Conservation (phyloP, 2,797 vertebrate species). For the Pelochelys cantorii region DNA sequence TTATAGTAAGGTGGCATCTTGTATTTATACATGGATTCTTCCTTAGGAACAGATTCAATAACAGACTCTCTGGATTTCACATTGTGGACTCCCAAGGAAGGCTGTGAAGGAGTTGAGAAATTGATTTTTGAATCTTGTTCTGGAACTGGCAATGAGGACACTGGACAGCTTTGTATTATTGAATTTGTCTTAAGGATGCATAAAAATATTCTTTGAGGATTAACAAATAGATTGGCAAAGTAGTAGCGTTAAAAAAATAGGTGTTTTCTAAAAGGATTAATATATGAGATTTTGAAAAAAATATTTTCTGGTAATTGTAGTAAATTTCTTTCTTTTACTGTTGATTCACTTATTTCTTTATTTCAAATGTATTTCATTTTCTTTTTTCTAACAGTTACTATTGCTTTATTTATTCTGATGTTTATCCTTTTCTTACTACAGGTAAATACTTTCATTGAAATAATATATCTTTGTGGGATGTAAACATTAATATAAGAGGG, state of each 20-base stretch:
- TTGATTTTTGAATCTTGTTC: slow-evolving; percentile 6
- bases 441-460: not conserved
- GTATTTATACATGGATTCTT: slow-evolving; percentile 37
- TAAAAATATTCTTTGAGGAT: not conserved
- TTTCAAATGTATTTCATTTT: not conserved
- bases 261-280: not conserved
- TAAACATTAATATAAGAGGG: not conserved
- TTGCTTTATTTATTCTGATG: not conserved
- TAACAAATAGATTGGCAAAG: slow-evolving; percentile 3
- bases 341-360: not conserved
- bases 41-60: not conserved
- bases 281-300: not conserved
- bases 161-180: not conserved
- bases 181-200: not conserved
- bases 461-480: rapidly evolving
- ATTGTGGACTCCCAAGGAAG: slow-evolving; percentile 37
- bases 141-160: not conserved
- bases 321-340: not conserved
- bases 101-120: slow-evolving; percentile 3
- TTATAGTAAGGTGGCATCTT: slow-evolving; percentile 58
- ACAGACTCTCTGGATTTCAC: slow-evolving; percentile 7
- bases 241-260: not conserved
- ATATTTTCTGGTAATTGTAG: not conserved
- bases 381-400: not conserved
- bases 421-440: not conserved